Conservation (phyloP, 2,797 vertebrate species). For the Hephaestus fuliginosus region DNA sequence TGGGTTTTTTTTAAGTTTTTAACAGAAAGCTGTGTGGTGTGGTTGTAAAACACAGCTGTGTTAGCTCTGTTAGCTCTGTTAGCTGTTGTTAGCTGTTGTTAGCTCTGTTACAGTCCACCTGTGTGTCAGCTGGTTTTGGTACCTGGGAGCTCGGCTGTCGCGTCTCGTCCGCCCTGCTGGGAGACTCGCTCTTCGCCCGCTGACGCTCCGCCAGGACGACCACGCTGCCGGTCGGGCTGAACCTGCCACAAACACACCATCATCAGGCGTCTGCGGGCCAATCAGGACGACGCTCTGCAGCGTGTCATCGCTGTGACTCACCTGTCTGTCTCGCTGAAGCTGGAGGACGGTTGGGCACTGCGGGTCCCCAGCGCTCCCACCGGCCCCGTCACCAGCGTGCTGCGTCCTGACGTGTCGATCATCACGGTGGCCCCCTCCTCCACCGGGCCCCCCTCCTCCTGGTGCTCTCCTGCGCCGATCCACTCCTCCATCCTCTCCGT, state of each 20-base stretch:
- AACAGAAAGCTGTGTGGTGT: no score
- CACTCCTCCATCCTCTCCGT: conserved; percentile 96
- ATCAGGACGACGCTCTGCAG: accelerated
- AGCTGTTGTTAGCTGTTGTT: no score
- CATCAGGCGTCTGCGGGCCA: not conserved
- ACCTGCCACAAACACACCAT: conserved; percentile 81
- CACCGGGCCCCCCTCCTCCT: conserved; percentile 91
- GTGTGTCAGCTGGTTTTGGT: conserved; percentile 10
- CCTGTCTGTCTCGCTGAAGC: conserved; percentile 94
- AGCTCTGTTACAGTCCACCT: not conserved
- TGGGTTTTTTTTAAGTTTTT: no score
- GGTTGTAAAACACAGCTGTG: no score
- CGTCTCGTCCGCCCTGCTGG: conserved; percentile 91
- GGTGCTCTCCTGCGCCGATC: conserved; percentile 89
- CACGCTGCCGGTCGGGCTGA: conserved; percentile 95
- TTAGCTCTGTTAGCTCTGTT: no score
- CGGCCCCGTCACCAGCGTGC: conserved; percentile 85
- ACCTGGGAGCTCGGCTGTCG: conserved; percentile 95
- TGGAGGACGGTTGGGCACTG: conserved; percentile 91
- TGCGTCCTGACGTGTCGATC: conserved; percentile 94
- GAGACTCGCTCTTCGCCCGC: conserved; percentile 96
- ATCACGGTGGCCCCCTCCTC: conserved; percentile 94
- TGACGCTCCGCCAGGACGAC: conserved; percentile 92
- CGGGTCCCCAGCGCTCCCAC: conserved; percentile 86
- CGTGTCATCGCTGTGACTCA: conserved; percentile 59